phyloP scores from a whole-genome alignment of 2,797 vertebrate species.

The Catostomus latipinnis region DNA sequence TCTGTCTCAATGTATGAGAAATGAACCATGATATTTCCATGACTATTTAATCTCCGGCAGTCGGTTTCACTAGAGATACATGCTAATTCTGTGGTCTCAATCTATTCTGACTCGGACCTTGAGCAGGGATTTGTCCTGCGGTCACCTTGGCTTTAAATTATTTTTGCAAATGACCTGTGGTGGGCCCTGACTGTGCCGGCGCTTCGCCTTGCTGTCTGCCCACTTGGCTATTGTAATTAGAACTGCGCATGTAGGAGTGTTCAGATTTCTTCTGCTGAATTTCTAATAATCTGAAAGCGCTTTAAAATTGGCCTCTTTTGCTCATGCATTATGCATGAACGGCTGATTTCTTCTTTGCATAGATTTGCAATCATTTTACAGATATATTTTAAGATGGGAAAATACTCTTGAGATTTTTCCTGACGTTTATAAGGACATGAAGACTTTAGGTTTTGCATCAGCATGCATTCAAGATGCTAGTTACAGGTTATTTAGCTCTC shows the following conservation, averaged over 20 bases:
- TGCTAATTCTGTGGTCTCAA: slow-evolving; percentile 18
- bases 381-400: slow-evolving; percentile 68
- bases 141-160: slow-evolving; percentile 47
- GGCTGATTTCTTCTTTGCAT: slow-evolving; percentile 87
- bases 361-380: slow-evolving; percentile 88
- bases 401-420: slow-evolving; percentile 65
- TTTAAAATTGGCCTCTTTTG: slow-evolving; percentile 61
- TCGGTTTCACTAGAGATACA: slow-evolving; percentile 34
- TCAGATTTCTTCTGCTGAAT: slow-evolving; percentile 82
- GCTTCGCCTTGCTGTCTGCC: slow-evolving; percentile 62
- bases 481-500: slow-evolving; percentile 71
- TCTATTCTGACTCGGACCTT: slow-evolving; percentile 26
- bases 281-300: slow-evolving; percentile 80
- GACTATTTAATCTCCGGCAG: slow-evolving; percentile 21
- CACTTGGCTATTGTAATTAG: slow-evolving; percentile 77
- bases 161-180: slow-evolving; percentile 51
- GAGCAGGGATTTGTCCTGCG: slow-evolving; percentile 14
- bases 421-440: slow-evolving; percentile 58
- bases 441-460: slow-evolving; percentile 74
- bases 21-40: too few species aligned
- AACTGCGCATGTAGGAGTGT: slow-evolving; percentile 80
- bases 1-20: too few species aligned
- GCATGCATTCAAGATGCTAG: slow-evolving; percentile 73
- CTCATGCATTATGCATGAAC: slow-evolving; percentile 87
- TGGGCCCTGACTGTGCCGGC: slow-evolving; percentile 50